Percentiles rank a stretch among this genome's conserved stretches.
These are phyloP conservation scores for Trichonephila inaurata DNA, from an alignment of 1,140 invertebrate species.

Conservation along the genomic window DNA sequence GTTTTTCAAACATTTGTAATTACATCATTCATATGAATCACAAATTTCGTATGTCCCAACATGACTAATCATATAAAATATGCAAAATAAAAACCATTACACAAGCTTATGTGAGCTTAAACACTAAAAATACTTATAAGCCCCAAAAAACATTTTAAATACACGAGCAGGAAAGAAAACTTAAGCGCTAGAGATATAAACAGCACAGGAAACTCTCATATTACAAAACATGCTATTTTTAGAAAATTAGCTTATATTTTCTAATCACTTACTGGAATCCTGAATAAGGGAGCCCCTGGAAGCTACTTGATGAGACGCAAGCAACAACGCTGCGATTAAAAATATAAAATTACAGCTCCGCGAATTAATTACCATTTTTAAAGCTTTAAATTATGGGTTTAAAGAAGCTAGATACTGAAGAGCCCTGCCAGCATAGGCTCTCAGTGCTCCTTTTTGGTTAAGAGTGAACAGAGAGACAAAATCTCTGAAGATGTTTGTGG, in stretches of 20 bases:
- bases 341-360: background rate
- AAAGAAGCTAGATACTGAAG: background rate
- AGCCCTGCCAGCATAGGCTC: background rate
- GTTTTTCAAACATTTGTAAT: too few species aligned
- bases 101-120: too few species aligned
- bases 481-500: conserved; percentile 22
- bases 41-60: too few species aligned
- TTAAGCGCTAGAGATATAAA: background rate
- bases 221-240: background rate
- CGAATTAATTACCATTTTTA: conserved; percentile 21
- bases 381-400: background rate
- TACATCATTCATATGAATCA: too few species aligned
- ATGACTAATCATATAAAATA: too few species aligned
- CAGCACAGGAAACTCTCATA: background rate
- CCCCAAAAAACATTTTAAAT: too few species aligned
- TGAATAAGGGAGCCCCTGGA: conserved; percentile 59
- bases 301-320: background rate
- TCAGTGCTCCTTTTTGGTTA: background rate
- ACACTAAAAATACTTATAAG: too few species aligned
- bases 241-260: background rate
- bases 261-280: conserved; percentile 56
- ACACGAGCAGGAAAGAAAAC: too few species aligned
- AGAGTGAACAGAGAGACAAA: background rate
- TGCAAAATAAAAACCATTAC: too few species aligned
- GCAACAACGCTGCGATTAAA: background rate